Conservation (phyloP, 1,140 invertebrate genomes). For the Homalodisca vitripennis region DNA sequence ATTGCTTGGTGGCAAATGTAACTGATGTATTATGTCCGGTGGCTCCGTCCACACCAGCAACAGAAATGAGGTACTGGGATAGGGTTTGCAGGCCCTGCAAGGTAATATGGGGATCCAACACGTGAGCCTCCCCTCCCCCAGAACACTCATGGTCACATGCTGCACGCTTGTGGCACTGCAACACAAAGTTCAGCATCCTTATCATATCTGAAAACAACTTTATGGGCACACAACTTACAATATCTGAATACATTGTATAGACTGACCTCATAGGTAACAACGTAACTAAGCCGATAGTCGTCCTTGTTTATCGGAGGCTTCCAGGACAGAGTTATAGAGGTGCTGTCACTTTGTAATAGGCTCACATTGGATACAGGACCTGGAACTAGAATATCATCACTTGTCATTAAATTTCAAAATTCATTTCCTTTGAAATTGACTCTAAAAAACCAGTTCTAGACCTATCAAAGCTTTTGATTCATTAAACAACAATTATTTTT, state of each 20-base stretch:
- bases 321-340: slow-evolving; percentile 4
- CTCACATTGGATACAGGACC: neutral
- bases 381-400: slow-evolving; percentile 10
- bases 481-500: too few species aligned
- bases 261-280: slow-evolving; percentile 17
- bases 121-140: neutral
- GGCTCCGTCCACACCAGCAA: neutral
- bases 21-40: neutral
- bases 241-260: neutral
- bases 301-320: slow-evolving; percentile 3
- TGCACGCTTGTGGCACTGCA: slow-evolving; percentile 6
- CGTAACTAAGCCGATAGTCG: neutral
- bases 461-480: too few species aligned
- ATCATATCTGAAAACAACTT: neutral
- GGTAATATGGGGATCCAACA: neutral
- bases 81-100: neutral
- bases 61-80: neutral
- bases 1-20: neutral
- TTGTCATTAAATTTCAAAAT: too few species aligned
- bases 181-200: neutral
- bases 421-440: too few species aligned
- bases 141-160: neutral
- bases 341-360: neutral
- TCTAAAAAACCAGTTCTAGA: too few species aligned
- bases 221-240: neutral